These are phyloP conservation scores for Motacilla tschutschensis DNA, from an alignment of 2,113 vertebrate species.

Conservation along the genomic window DNA sequence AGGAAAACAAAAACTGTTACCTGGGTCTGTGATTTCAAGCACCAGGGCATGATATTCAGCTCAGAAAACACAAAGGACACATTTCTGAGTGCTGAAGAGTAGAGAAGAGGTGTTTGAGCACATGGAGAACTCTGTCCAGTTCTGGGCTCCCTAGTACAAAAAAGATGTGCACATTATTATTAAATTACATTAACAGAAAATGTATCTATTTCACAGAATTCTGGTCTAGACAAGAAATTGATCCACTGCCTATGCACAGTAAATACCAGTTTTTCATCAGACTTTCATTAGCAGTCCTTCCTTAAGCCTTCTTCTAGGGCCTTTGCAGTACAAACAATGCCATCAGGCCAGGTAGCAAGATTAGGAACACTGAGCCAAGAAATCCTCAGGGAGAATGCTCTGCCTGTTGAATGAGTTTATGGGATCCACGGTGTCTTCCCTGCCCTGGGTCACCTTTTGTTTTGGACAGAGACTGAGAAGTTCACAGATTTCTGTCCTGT, in stretches of 20 bases:
- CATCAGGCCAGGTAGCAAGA: not conserved
- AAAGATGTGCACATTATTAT: not conserved
- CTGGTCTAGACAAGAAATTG: not conserved
- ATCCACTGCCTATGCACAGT: not conserved
- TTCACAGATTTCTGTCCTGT: not conserved
- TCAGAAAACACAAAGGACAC: not conserved
- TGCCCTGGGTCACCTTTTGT: not conserved
- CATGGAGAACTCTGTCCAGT: accelerated
- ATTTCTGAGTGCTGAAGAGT: not conserved
- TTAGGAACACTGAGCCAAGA: not conserved
- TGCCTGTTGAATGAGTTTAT: not conserved
- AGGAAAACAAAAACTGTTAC: not conserved
- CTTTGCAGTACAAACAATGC: not conserved
- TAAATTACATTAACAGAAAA: not conserved
- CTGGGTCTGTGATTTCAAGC: not conserved
- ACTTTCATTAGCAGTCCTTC: not conserved
- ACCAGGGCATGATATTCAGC: not conserved
- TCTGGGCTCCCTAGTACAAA: not conserved
- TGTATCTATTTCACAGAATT: not conserved
- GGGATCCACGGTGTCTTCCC: not conserved
- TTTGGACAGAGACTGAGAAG: not conserved
- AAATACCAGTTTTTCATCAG: not conserved
- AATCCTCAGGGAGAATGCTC: not conserved
- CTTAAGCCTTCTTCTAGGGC: not conserved
- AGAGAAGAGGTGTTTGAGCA: not conserved